These are phyloP conservation scores for Discoglossus pictus DNA, from an alignment of 2,797 vertebrate species.

Conservation along the genomic window DNA sequence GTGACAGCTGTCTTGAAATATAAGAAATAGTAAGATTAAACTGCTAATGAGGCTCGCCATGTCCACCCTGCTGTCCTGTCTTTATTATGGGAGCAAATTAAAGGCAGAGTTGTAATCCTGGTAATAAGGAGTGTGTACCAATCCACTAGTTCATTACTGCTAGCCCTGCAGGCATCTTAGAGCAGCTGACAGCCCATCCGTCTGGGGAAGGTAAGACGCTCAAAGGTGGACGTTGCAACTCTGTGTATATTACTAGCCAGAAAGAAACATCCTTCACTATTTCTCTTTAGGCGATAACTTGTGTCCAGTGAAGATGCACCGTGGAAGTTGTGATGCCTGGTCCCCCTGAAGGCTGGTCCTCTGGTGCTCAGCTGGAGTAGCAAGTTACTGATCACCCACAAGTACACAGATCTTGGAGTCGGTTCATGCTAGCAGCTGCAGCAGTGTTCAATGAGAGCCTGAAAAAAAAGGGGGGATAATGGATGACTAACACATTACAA, in stretches of 20 bases:
- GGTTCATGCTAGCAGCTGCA: constrained; percentile 53
- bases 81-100: constrained; percentile 55
- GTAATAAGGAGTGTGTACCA: constrained; percentile 57
- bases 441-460: constrained; percentile 74
- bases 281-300: constrained; percentile 46
- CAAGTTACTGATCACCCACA: constrained; percentile 49
- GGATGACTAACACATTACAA: constrained; percentile 69
- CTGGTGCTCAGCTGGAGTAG: constrained; percentile 44
- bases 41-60: constrained; percentile 74
- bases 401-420: constrained; percentile 48
- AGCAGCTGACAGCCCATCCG: constrained; percentile 61
- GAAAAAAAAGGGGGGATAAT: constrained; percentile 72
- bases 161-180: constrained; percentile 56
- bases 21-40: constrained; percentile 67
- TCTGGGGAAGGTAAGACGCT: constrained; percentile 47
- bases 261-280: constrained; percentile 23
- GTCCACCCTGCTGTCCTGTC: constrained; percentile 61
- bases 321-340: constrained; percentile 45
- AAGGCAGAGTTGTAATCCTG: constrained; percentile 51
- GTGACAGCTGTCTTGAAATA: constrained; percentile 72
- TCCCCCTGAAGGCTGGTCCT: constrained; percentile 40
- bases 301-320: constrained; percentile 46
- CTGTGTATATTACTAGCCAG: constrained; percentile 49
- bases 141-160: constrained; percentile 66
- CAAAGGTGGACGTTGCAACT: constrained; percentile 24